phyloP scores from a whole-genome alignment of 2,797 vertebrate genomes.

The Staurois parvus region DNA sequence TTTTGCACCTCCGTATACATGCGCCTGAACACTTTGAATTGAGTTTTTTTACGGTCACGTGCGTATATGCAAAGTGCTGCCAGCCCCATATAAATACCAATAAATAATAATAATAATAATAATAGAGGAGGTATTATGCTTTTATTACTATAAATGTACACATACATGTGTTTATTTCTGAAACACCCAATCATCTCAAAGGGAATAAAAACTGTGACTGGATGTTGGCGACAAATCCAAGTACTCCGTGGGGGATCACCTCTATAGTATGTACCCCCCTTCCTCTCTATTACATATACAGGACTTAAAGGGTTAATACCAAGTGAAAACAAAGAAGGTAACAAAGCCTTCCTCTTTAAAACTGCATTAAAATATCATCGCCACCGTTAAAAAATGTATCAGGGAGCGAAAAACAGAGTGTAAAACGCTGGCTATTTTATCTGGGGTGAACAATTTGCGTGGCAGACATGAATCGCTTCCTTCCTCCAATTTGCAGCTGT shows the following conservation, averaged over 20 bases:
- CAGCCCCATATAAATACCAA: too few relatives aligned
- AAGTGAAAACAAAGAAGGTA: not conserved
- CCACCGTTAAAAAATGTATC: slow-evolving; percentile 80
- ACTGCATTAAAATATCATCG: slow-evolving; percentile 83
- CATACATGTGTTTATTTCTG: not conserved
- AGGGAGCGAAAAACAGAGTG: slow-evolving; percentile 75
- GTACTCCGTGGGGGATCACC: too few relatives aligned
- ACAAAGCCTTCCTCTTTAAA: not conserved
- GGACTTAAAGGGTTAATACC: not conserved
- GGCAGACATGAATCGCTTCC: slow-evolving; percentile 85
- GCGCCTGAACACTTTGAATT: too few relatives aligned
- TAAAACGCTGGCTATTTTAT: slow-evolving; percentile 87
- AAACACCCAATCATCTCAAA: too few relatives aligned
- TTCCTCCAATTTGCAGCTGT: slow-evolving; percentile 86
- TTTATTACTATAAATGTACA: not conserved
- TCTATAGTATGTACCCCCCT: too few relatives aligned
- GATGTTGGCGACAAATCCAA: not conserved
- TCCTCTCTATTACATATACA: too few relatives aligned
- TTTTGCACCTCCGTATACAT: too few relatives aligned
- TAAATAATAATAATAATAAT: too few relatives aligned
- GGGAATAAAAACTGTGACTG: too few relatives aligned
- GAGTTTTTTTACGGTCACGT: too few relatives aligned
- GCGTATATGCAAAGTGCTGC: too few relatives aligned
- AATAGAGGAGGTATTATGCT: too few relatives aligned
- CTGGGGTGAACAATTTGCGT: slow-evolving; percentile 85